phyloP scores from a whole-genome alignment of 2,113 vertebrate species.

The Cisticola juncidis region DNA sequence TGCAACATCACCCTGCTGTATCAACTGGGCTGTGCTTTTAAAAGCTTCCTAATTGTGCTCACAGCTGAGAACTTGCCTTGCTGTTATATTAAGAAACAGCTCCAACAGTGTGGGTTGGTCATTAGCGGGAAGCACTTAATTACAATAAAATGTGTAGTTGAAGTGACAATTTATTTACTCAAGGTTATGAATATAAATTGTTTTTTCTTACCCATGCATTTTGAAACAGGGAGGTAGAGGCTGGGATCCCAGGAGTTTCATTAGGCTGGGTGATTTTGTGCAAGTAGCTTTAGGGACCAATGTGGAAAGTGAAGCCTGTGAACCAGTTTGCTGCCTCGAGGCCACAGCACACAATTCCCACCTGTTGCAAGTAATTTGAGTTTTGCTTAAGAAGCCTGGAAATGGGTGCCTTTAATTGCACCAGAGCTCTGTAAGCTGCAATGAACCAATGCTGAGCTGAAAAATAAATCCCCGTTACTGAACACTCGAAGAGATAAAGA shows the following conservation, averaged over 20 bases:
- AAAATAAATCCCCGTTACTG: not conserved
- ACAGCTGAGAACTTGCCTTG: not conserved
- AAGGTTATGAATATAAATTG: not conserved
- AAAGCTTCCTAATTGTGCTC: not conserved
- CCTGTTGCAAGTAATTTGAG: not conserved
- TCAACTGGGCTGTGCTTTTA: not conserved
- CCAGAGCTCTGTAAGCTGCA: not conserved
- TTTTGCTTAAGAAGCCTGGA: not conserved
- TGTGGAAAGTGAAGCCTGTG: not conserved
- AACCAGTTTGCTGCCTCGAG: not conserved
- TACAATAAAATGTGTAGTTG: not conserved
- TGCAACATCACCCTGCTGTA: not conserved
- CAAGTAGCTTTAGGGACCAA: not conserved
- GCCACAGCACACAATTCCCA: not conserved
- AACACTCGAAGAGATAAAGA: not conserved
- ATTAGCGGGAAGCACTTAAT: not conserved
- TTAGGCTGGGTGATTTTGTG: not conserved
- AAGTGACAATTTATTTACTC: constrained; percentile 40
- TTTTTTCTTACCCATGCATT: not conserved
- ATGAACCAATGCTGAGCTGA: not conserved
- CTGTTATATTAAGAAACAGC: not conserved
- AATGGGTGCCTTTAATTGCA: not conserved
- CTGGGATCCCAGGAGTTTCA: not conserved
- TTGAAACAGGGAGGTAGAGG: not conserved
- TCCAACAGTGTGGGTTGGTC: not conserved